Evolutionary conservation across 1,140 invertebrate species (phyloP).

Genomic region (Euborellia annulipes): DNA sequence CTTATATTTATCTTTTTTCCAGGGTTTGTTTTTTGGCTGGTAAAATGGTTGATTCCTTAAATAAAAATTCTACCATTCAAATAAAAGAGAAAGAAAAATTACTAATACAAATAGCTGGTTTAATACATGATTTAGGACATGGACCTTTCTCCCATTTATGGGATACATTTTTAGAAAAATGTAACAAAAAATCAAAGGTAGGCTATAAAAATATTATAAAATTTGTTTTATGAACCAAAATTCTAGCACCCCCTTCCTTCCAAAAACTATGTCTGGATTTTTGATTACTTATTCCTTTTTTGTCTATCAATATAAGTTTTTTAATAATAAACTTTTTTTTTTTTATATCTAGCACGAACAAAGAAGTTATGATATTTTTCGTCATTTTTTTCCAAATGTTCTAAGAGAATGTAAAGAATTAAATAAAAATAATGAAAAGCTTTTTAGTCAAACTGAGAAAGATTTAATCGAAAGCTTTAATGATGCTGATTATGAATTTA

Average conservation of each 20-base stretch:
- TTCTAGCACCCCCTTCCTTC: no score
- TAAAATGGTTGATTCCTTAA: slow-evolving; percentile 16
- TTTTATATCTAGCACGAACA: slow-evolving; percentile 33
- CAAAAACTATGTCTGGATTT: no score
- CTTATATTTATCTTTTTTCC: slow-evolving; percentile 9
- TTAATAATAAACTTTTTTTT: slow-evolving; percentile 1
- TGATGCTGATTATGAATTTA: slow-evolving; percentile 25
- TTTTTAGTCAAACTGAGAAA: slow-evolving; percentile 17
- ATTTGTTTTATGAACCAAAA: no score
- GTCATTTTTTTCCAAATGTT: slow-evolving; percentile 23
- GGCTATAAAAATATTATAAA: not conserved
- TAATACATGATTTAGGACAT: slow-evolving; percentile 53
- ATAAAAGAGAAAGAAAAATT: slow-evolving; percentile 8
- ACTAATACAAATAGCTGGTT: slow-evolving; percentile 38
- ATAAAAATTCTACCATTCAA: slow-evolving; percentile 10
- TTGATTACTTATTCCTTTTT: no score
- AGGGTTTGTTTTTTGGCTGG: slow-evolving; percentile 22
- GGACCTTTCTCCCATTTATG: slow-evolving; percentile 48
- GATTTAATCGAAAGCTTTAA: slow-evolving; percentile 15
- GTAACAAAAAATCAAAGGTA: slow-evolving; percentile 24
- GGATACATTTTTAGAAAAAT: slow-evolving; percentile 29
- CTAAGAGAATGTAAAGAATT: slow-evolving; percentile 20
- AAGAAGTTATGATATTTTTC: slow-evolving; percentile 29
- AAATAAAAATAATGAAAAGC: slow-evolving; percentile 13
- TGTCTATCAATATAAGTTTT: no score